Percentiles rank a stretch among this genome's conserved stretches.
Conservation (phyloP, 1,140 invertebrate genomes). For the Papilio xuthus region DNA sequence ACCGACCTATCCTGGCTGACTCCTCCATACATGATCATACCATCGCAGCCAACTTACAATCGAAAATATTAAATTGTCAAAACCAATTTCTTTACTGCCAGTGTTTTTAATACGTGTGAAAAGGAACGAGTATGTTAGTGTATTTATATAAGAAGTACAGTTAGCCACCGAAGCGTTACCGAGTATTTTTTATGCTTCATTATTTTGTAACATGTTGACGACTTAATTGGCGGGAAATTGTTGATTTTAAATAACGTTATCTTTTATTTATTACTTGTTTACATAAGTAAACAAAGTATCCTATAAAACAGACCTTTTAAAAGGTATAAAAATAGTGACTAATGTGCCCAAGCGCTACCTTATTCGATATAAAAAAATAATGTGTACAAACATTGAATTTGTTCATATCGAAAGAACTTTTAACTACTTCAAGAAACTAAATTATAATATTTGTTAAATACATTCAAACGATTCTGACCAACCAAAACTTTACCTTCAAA, state of each 20-base stretch:
- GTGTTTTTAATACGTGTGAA: neutral
- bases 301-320: no score
- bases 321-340: neutral
- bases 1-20: no score
- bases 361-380: no score
- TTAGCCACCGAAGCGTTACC: constrained; percentile 21
- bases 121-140: neutral
- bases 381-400: neutral
- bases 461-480: neutral
- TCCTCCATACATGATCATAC: no score
- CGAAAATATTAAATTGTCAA: neutral
- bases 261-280: neutral
- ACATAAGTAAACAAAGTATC: no score
- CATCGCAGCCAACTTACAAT: no score
- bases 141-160: constrained; percentile 34
- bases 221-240: constrained; percentile 1
- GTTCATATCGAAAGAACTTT: no score
- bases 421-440: neutral
- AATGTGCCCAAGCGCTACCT: no score
- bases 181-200: constrained; percentile 33
- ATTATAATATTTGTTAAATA: neutral
- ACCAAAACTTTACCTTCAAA: neutral
- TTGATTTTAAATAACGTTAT: neutral
- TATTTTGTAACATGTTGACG: constrained; percentile 20
- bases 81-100: neutral